These are phyloP conservation scores for Halictus rubicundus DNA, from an alignment of 1,140 invertebrate species.

Conservation along the genomic window DNA sequence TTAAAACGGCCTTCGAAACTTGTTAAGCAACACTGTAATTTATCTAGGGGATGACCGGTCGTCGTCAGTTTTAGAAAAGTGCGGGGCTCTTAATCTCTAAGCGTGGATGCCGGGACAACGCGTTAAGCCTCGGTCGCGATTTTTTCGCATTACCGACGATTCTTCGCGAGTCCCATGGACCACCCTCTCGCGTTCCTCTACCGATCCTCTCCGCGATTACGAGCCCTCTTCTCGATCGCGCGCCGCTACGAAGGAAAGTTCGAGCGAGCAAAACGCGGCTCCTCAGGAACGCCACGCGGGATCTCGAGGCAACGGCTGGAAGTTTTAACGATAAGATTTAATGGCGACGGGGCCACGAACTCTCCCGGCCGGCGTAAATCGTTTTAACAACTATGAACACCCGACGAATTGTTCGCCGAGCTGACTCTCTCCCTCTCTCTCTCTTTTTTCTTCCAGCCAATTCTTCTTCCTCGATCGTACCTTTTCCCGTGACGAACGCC, in stretches of 20 bases:
- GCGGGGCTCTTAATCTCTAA: too few relatives aligned
- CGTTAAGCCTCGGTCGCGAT: too few relatives aligned
- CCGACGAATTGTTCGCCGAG: constrained; percentile 25
- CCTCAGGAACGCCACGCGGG: not conserved
- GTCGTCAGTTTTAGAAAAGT: too few relatives aligned
- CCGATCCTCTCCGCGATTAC: not conserved
- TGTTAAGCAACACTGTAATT: too few relatives aligned
- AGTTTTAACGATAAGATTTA: constrained; percentile 56
- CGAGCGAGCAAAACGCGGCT: not conserved
- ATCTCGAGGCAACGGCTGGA: constrained; percentile 35
- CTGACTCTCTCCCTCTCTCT: not conserved
- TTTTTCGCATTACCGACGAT: not conserved
- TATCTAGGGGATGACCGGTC: too few relatives aligned
- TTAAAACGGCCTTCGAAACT: too few relatives aligned
- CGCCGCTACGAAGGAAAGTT: not conserved
- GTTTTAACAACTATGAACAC: constrained; percentile 53
- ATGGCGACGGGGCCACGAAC: constrained; percentile 34
- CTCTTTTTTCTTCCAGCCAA: not conserved
- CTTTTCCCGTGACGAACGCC: not conserved
- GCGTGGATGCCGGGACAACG: too few relatives aligned
- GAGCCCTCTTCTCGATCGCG: not conserved
- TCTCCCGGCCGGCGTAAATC: constrained; percentile 41
- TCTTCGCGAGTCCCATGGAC: not conserved
- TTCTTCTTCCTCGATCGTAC: not conserved
- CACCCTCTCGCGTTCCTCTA: not conserved